Percentiles rank a stretch among this genome's conserved stretches.
Evolutionary conservation across 1,140 invertebrate species (phyloP).

Genomic region (Dendroctonus ponderosae): DNA sequence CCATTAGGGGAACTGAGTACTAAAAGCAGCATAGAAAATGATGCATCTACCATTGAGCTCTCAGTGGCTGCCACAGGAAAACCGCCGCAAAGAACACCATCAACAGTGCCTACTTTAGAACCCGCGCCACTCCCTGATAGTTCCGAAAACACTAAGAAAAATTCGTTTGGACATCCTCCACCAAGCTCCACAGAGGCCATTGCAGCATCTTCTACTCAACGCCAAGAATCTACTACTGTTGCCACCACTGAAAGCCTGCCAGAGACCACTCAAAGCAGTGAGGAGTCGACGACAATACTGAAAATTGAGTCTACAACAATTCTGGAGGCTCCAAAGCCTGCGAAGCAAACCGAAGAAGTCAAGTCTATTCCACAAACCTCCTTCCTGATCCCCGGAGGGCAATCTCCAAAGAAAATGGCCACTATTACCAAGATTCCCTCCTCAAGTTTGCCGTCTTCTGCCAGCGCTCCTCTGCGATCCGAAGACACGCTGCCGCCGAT

Average conservation of each 20-base stretch:
- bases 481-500: constrained; percentile 30
- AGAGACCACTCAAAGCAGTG: constrained; percentile 11
- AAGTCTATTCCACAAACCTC: constrained; percentile 52
- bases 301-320: constrained; percentile 6
- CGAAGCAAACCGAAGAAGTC: constrained; percentile 31
- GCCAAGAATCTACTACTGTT: neutral
- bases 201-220: neutral
- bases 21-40: neutral
- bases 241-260: neutral
- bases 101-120: neutral
- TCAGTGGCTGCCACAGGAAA: constrained; percentile 14
- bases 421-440: constrained; percentile 62
- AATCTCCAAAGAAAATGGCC: constrained; percentile 53
- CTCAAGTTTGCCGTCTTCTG: constrained; percentile 3
- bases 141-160: neutral
- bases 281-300: constrained; percentile 16
- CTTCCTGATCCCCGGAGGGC: constrained; percentile 60
- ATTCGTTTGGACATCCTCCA: neutral
- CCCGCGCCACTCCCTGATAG: neutral
- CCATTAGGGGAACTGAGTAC: constrained; percentile 11
- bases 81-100: neutral
- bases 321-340: neutral
- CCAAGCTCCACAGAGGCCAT: neutral
- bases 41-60: constrained; percentile 16
- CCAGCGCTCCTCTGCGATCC: constrained; percentile 51